Evolutionary conservation across 2,888 invertebrate genomes (phyloP).

Genomic region (Gymnosoma rotundatum): DNA sequence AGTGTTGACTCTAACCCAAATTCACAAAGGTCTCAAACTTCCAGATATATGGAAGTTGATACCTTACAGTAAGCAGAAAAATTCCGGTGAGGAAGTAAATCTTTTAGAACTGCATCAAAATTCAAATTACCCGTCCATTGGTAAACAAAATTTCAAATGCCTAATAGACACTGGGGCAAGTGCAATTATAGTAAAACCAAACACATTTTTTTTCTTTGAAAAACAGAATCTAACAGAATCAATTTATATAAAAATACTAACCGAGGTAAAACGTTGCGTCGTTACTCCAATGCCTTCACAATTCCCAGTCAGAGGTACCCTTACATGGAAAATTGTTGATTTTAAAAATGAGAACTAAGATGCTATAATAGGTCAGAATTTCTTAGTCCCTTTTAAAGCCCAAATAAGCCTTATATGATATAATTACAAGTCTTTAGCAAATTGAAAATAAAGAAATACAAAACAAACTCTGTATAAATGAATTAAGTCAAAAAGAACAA

Average conservation of each 20-base stretch:
- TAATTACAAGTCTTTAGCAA: too few species aligned
- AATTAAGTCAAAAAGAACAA: too few species aligned
- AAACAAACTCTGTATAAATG: too few species aligned
- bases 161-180: constrained; percentile 15
- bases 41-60: too few species aligned
- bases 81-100: too few species aligned
- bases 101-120: too few species aligned
- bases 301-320: not conserved
- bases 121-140: too few species aligned
- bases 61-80: too few species aligned
- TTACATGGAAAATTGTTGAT: constrained; percentile 14
- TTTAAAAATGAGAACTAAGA: not conserved
- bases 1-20: too few species aligned
- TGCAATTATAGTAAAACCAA: not conserved
- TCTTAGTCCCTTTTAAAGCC: not conserved
- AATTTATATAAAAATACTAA: constrained; percentile 5
- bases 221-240: not conserved
- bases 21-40: too few species aligned
- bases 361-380: not conserved
- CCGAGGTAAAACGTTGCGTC: too few species aligned
- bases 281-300: not conserved
- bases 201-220: not conserved
- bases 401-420: not conserved
- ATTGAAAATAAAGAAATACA: too few species aligned
- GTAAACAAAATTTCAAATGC: constrained; percentile 11